These are phyloP conservation scores for Podargus strigoides DNA, from an alignment of 2,797 vertebrate genomes.

Conservation along the genomic window DNA sequence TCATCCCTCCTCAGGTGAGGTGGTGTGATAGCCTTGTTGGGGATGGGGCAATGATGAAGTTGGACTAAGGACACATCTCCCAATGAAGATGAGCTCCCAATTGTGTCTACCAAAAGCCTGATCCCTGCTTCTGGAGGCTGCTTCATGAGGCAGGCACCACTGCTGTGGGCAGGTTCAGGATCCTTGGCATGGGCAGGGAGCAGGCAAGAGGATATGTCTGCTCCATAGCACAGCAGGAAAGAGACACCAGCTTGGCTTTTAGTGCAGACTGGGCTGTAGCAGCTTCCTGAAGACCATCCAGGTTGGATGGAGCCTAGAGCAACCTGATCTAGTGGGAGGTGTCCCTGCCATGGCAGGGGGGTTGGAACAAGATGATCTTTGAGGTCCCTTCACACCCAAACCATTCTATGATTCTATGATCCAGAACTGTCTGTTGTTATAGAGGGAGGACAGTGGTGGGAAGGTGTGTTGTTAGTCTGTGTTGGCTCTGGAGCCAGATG, in stretches of 20 bases:
- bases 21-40: accelerated
- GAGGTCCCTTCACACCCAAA: too few species aligned
- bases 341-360: too few species aligned
- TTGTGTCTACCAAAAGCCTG: background rate
- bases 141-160: background rate
- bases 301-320: too few species aligned
- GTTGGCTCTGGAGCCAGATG: background rate
- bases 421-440: background rate
- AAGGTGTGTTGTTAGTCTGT: background rate
- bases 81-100: background rate
- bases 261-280: background rate
- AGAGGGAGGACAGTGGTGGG: background rate
- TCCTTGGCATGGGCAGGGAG: background rate
- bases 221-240: background rate
- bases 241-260: background rate
- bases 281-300: background rate
- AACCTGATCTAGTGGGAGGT: too few species aligned
- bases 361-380: too few species aligned
- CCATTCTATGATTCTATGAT: too few species aligned
- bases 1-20: accelerated
- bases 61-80: background rate
- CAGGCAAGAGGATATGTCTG: background rate
- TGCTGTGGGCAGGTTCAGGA: background rate
- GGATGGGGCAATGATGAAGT: background rate
- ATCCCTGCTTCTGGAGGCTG: background rate